Percentiles rank a stretch among this genome's conserved stretches.
phyloP scores from a whole-genome alignment of 2,113 vertebrate species.

The Onychorhynchus coronatus region DNA sequence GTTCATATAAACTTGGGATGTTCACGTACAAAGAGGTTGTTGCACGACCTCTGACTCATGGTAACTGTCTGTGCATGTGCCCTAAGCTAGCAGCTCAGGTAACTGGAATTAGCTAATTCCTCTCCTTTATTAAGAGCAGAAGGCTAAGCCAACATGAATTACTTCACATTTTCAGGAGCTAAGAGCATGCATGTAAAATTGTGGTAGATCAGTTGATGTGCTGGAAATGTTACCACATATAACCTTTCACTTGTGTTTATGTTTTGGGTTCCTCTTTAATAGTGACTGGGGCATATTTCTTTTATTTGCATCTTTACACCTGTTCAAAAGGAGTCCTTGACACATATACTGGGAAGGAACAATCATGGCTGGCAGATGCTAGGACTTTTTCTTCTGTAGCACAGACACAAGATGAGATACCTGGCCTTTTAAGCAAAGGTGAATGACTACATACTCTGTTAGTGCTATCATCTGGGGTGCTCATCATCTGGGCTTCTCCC shows the following conservation, averaged over 20 bases:
- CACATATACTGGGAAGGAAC: background rate
- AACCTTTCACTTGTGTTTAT: background rate
- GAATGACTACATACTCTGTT: background rate
- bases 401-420: background rate
- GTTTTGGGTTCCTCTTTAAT: background rate
- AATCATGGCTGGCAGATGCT: background rate
- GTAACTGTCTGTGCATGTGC: slow-evolving; percentile 35
- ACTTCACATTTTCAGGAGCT: background rate
- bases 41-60: background rate
- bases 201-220: background rate
- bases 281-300: background rate
- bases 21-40: background rate
- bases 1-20: slow-evolving; percentile 21
- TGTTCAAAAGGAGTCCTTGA: background rate
- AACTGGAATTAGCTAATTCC: slow-evolving; percentile 49
- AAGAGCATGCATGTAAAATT: background rate
- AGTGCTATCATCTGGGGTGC: background rate
- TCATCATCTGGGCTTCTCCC: background rate
- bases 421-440: background rate
- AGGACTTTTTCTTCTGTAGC: background rate
- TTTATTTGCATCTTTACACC: background rate
- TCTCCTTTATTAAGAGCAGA: background rate
- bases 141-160: background rate
- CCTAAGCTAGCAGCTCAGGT: background rate
- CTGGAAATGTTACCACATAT: background rate